Evolutionary conservation across 2,113 vertebrate genomes (phyloP).

Genomic region (Macroglossus sobrinus): DNA sequence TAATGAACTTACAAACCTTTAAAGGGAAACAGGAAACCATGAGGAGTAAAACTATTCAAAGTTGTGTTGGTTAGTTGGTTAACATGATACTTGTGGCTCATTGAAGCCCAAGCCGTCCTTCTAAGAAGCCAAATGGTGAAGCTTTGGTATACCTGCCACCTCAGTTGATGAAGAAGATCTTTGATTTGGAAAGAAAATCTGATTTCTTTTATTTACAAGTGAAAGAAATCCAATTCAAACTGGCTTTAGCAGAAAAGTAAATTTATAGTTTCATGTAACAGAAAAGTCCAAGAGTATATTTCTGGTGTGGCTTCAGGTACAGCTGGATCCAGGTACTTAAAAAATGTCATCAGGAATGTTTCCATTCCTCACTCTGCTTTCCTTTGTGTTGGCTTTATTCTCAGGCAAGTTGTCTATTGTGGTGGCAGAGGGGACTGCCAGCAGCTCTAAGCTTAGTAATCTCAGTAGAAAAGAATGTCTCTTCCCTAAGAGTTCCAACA

Average conservation of each 20-base stretch:
- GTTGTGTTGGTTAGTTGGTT: background rate
- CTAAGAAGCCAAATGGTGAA: background rate
- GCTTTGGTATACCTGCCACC: background rate
- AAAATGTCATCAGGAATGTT: background rate
- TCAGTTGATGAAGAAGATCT: background rate
- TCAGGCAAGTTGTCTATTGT: background rate
- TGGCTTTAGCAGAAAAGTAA: background rate
- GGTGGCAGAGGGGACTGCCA: background rate
- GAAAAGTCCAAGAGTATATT: background rate
- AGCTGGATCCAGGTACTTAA: background rate
- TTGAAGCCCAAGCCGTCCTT: background rate
- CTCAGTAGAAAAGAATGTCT: background rate
- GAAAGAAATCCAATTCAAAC: background rate
- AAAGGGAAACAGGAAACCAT: background rate
- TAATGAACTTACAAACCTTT: background rate
- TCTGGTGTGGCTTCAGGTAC: background rate
- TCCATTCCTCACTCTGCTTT: background rate
- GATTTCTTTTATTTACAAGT: background rate
- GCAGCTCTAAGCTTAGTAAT: background rate
- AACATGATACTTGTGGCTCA: background rate
- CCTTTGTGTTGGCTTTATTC: background rate
- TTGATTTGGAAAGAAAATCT: background rate
- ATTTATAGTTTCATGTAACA: background rate
- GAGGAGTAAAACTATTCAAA: background rate
- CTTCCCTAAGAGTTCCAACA: background rate